Percentiles rank a stretch among this genome's conserved stretches.
These are phyloP conservation scores for Serilophus lunatus DNA, from an alignment of 2,113 vertebrate genomes.

Conservation along the genomic window DNA sequence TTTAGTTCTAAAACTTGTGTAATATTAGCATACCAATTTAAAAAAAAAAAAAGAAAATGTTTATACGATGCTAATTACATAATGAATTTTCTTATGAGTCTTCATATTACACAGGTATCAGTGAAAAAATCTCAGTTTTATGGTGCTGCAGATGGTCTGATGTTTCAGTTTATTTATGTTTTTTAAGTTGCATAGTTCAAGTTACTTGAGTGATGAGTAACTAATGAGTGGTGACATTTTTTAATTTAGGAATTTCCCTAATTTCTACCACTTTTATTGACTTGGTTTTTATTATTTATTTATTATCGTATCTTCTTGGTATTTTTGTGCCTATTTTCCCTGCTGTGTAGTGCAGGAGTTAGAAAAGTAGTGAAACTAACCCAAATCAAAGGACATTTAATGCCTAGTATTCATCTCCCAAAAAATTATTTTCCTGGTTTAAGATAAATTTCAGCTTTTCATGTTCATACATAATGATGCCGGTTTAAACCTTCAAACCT, in stretches of 20 bases:
- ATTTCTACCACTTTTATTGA: not conserved
- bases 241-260: not conserved
- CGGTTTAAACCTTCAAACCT: too few relatives aligned
- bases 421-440: not conserved
- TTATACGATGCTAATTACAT: not conserved
- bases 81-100: not conserved
- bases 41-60: not conserved
- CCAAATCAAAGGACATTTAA: not conserved
- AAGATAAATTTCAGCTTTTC: not conserved
- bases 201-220: not conserved
- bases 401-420: not conserved
- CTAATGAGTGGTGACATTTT: not conserved
- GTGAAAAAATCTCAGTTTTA: not conserved
- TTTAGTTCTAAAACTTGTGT: not conserved
- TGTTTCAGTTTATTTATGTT: not conserved
- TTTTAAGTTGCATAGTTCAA: not conserved
- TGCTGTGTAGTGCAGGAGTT: not conserved
- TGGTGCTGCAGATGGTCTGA: not conserved
- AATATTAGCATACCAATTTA: not conserved
- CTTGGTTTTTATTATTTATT: rapidly evolving
- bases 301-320: not conserved
- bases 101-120: not conserved
- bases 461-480: not conserved
- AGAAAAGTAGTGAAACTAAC: not conserved
- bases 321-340: not conserved